These are phyloP conservation scores for Cheumatopsyche charites DNA, from an alignment of 1,140 invertebrate species.

Conservation along the genomic window DNA sequence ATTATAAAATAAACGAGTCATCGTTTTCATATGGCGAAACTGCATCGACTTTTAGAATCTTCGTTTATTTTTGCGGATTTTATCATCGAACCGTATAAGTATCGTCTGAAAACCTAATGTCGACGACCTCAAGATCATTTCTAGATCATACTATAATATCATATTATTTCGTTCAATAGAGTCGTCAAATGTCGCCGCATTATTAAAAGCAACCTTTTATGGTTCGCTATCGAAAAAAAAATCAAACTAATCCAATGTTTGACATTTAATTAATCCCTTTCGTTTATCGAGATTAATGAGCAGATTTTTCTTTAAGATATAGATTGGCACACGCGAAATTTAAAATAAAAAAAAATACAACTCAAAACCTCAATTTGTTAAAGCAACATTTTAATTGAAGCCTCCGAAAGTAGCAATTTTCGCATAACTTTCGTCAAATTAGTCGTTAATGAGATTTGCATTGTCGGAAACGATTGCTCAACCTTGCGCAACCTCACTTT, in stretches of 20 bases:
- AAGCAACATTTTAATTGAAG: no score
- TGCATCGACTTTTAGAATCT: no score
- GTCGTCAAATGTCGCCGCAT: neutral
- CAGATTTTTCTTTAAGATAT: neutral
- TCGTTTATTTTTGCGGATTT: no score
- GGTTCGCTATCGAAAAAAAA: neutral
- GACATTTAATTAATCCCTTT: constrained; percentile 20
- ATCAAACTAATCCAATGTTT: neutral
- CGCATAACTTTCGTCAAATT: constrained; percentile 15
- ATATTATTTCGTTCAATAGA: no score
- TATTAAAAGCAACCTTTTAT: neutral
- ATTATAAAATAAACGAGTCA: no score
- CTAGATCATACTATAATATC: no score
- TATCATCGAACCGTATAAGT: no score
- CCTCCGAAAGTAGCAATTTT: no score
- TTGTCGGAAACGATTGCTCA: constrained; percentile 4
- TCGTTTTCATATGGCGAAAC: no score
- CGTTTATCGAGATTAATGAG: constrained; percentile 1
- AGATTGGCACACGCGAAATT: no score
- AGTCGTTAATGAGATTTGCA: constrained; percentile 10
- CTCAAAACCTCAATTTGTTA: no score
- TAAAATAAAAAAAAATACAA: no score
- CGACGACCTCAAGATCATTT: neutral
- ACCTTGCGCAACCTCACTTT: neutral
- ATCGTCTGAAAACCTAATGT: neutral